Evolutionary conservation across 1,140 invertebrate genomes (phyloP).

Genomic region (Lerema accius): DNA sequence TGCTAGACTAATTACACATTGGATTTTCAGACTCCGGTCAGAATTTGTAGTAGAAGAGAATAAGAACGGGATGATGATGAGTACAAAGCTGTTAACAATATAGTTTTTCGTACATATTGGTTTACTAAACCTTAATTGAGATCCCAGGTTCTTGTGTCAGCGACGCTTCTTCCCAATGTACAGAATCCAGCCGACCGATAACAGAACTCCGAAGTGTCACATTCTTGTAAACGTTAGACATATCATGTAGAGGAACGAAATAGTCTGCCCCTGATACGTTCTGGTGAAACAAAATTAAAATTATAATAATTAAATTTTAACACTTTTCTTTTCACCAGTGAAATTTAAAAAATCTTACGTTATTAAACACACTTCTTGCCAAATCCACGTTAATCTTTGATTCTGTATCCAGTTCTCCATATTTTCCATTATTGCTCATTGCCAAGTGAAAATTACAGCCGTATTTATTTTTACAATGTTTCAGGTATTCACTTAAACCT

Average conservation of each 20-base stretch:
- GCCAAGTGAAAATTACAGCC: background rate
- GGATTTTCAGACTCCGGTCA: too few species aligned
- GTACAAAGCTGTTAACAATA: too few species aligned
- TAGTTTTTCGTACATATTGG: too few species aligned
- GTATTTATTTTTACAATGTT: background rate
- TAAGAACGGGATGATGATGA: too few species aligned
- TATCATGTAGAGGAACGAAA: background rate
- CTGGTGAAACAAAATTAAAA: too few species aligned
- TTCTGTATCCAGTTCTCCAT: background rate
- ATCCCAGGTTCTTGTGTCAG: background rate
- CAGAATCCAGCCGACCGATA: background rate
- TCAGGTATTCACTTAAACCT: background rate
- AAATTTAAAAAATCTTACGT: constrained; percentile 2
- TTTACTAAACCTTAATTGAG: constrained; percentile 1
- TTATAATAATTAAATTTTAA: too few species aligned
- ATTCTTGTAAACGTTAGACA: background rate
- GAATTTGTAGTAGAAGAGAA: too few species aligned
- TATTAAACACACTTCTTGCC: background rate
- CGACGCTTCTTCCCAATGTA: background rate
- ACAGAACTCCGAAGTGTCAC: background rate
- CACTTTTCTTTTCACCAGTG: too few species aligned
- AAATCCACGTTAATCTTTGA: background rate
- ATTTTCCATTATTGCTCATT: background rate
- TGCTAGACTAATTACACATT: too few species aligned
- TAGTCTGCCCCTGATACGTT: background rate